Percentiles rank a stretch among this genome's conserved stretches.
Evolutionary conservation across 2,113 vertebrate genomes (phyloP).

Genomic region (Lucifuga dentata): DNA sequence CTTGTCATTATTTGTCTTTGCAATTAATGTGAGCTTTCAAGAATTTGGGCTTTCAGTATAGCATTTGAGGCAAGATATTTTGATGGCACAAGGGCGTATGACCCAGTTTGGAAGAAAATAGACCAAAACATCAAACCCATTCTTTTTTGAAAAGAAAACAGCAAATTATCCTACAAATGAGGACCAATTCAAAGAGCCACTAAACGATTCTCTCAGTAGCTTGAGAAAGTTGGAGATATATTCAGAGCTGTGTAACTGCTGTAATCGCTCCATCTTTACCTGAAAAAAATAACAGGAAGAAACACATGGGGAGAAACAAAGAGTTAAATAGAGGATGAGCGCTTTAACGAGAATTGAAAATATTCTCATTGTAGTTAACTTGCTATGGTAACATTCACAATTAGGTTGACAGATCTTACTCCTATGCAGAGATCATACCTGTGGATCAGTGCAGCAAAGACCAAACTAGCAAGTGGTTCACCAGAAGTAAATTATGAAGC

Average conservation of each 20-base stretch:
- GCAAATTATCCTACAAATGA: not conserved
- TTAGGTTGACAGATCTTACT: too few relatives aligned
- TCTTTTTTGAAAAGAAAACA: not conserved
- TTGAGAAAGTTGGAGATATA: too few relatives aligned
- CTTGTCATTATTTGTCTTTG: conserved; percentile 3
- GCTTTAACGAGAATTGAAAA: not conserved
- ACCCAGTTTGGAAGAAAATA: not conserved
- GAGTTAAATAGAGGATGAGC: too few relatives aligned
- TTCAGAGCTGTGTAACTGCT: too few relatives aligned
- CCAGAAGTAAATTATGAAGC: not conserved
- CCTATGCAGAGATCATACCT: not conserved
- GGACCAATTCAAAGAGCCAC: not conserved
- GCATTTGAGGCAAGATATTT: conserved; percentile 2
- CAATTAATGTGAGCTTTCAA: not conserved
- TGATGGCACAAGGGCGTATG: conserved; percentile 1
- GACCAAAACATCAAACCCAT: not conserved
- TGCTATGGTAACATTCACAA: not conserved
- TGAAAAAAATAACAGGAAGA: too few relatives aligned
- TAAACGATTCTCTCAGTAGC: not conserved
- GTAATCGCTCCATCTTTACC: too few relatives aligned
- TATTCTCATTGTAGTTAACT: not conserved
- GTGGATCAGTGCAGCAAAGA: not conserved
- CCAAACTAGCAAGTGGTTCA: not conserved
- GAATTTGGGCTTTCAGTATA: not conserved
- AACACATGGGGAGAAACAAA: too few relatives aligned